These are phyloP conservation scores for Meloe dianella DNA, from an alignment of 2,888 invertebrate genomes.

Conservation along the genomic window DNA sequence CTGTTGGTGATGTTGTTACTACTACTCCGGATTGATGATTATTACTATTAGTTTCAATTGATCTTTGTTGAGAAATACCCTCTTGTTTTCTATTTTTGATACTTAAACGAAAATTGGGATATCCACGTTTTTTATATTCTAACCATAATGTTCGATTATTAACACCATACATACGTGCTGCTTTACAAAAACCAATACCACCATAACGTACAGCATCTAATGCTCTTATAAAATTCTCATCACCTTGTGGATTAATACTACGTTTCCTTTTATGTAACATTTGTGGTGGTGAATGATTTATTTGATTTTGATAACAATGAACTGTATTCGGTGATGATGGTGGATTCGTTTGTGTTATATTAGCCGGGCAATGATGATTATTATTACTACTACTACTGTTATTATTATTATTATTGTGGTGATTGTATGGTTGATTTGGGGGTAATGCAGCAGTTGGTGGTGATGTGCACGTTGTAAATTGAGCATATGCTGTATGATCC, in stretches of 20 bases:
- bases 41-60: conserved; percentile 55
- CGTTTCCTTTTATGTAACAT: conserved; percentile 70
- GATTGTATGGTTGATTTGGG: conserved; percentile 62
- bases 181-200: conserved; percentile 85
- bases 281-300: conserved; percentile 57
- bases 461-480: conserved; percentile 71
- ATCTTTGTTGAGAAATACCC: conserved; percentile 38
- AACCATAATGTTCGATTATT: conserved; percentile 86
- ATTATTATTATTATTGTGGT: conserved; percentile 60
- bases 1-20: conserved; percentile 44
- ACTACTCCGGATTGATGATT: not conserved
- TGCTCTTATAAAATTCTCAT: conserved; percentile 82
- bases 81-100: conserved; percentile 76
- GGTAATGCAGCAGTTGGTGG: conserved; percentile 56
- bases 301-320: conserved; percentile 44
- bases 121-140: conserved; percentile 84
- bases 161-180: conserved; percentile 82
- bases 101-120: conserved; percentile 80
- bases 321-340: conserved; percentile 42
- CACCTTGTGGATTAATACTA: conserved; percentile 79
- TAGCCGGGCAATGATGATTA: conserved; percentile 17
- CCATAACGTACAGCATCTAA: conserved; percentile 83
- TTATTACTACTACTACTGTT: not conserved
- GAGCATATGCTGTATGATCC: conserved; percentile 77
- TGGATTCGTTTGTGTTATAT: conserved; percentile 28